These are phyloP conservation scores for Phengaris arion DNA, from an alignment of 2,888 invertebrate species.

Conservation along the genomic window DNA sequence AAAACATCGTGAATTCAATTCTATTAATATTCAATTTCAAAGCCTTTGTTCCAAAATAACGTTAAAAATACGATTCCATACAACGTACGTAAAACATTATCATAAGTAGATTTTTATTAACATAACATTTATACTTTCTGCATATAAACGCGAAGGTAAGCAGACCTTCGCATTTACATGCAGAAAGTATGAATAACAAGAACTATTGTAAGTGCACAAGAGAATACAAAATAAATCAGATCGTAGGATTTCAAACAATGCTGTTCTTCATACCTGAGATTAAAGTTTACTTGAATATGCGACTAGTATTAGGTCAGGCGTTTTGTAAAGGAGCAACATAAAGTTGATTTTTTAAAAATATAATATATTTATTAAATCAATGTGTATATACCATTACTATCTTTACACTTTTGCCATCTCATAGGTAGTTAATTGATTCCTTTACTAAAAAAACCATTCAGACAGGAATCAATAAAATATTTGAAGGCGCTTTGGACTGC, in stretches of 20 bases:
- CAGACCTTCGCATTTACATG: conserved; percentile 16
- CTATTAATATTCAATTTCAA: not conserved
- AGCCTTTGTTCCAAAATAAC: not conserved
- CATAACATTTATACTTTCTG: too few relatives aligned
- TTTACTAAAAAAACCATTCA: too few relatives aligned
- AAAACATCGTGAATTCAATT: too few relatives aligned
- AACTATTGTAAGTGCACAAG: not conserved
- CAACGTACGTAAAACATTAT: not conserved
- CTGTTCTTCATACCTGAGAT: not conserved
- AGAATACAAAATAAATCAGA: conserved; percentile 18
- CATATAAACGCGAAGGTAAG: too few relatives aligned
- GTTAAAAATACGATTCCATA: not conserved
- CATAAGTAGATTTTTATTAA: conserved; percentile 1
- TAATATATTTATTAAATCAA: too few relatives aligned
- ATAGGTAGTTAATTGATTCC: too few relatives aligned
- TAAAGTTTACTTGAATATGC: not conserved
- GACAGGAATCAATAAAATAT: too few relatives aligned
- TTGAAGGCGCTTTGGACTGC: too few relatives aligned
- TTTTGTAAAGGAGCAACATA: too few relatives aligned
- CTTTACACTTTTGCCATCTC: too few relatives aligned
- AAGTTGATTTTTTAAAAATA: too few relatives aligned
- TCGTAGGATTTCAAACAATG: not conserved
- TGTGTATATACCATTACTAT: too few relatives aligned
- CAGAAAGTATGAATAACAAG: not conserved
- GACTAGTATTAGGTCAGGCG: not conserved